Evolutionary conservation across 2,888 invertebrate genomes (phyloP), one percentile per base, ranked within the genome.

Genomic region (Tinea pellionella): DNA sequence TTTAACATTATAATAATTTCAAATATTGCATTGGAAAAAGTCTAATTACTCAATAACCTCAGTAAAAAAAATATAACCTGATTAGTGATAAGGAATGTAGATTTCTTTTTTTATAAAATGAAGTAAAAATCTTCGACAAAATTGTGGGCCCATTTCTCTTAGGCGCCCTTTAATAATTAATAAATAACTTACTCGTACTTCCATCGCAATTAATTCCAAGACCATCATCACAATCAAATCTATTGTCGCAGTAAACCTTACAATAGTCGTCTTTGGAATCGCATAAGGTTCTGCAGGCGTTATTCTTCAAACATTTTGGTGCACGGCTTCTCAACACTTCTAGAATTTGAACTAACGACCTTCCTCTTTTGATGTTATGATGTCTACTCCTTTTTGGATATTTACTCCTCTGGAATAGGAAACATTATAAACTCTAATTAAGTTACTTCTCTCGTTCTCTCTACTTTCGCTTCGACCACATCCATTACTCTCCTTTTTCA

Each of bases 211-310:
- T 61, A 29, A 60, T 63, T 6, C 37, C 37, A 2, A 6, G 1
- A 12, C 37, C 37, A 37, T 68, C 65, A 0, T 69, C 65, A 55
- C 74, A 74, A 0, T 67, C 67, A 47, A 65, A 75, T 15, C 70
- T 68, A 0, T 51, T 24, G 9, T 72, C 67, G 57, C 74, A 77
- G 13, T 64, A 66, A 0, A 62, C 61, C 2, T 15, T 37, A 32
- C 76, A 75, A 41, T 65, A 61, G 6, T 73, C 67, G 42, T 67
- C 59, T 18, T 76, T 76, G 37, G 63, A 3, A 9, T 55, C 24
- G 24, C 55, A 55, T 18, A 24, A 4, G 7, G 55, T 24, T 55
- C 29, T 19, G 18, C 55, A 55, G 6, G 19, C 55, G 29, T n/a
- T 19, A 24, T 55, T 55, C 18, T 55, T 55, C 2, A 1, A 7